A percentile compares a stretch with the other conserved stretches of the same genome.
Evolutionary conservation across 2,888 invertebrate species (phyloP).

Genomic region (Dyspetes luteomarginatus): DNA sequence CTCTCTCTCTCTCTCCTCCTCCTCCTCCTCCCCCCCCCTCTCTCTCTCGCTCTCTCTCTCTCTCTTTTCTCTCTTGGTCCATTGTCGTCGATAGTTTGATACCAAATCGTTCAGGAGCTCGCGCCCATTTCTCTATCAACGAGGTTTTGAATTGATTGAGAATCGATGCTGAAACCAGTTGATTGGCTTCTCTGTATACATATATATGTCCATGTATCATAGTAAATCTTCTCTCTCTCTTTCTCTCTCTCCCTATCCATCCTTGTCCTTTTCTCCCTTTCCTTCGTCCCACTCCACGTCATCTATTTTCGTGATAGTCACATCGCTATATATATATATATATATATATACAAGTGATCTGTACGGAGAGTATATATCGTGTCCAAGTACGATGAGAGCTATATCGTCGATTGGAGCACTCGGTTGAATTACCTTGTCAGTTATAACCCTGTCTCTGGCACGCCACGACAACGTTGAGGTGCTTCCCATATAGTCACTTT

Average conservation of each 20-base stretch:
- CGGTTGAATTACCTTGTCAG: slow-evolving; percentile 58
- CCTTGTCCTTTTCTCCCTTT: slow-evolving; percentile 27
- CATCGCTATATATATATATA: too few species aligned
- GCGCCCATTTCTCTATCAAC: too few species aligned
- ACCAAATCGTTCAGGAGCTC: too few species aligned
- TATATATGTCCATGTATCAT: too few species aligned
- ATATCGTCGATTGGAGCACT: slow-evolving; percentile 47
- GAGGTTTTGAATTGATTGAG: too few species aligned
- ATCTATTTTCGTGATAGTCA: too few species aligned
- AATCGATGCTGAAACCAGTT: too few species aligned
- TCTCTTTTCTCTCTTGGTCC: neutral
- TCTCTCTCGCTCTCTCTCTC: neutral
- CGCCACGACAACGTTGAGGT: slow-evolving; percentile 30
- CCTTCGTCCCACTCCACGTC: neutral
- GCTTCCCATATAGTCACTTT: slow-evolving; percentile 15
- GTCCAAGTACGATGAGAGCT: slow-evolving; percentile 20
- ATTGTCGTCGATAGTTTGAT: too few species aligned
- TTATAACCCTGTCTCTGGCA: slow-evolving; percentile 42
- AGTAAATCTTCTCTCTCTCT: slow-evolving; percentile 25
- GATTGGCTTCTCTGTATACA: too few species aligned
- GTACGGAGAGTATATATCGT: slow-evolving; percentile 35
- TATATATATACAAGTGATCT: slow-evolving; percentile 9
- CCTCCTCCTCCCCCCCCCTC: neutral
- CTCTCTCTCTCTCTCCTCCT: neutral
- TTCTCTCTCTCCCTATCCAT: slow-evolving; percentile 41